Evolutionary conservation across 2,797 vertebrate genomes (phyloP), one percentile per base, ranked within the genome.

Genomic region (Uromys caudimaculatus): DNA sequence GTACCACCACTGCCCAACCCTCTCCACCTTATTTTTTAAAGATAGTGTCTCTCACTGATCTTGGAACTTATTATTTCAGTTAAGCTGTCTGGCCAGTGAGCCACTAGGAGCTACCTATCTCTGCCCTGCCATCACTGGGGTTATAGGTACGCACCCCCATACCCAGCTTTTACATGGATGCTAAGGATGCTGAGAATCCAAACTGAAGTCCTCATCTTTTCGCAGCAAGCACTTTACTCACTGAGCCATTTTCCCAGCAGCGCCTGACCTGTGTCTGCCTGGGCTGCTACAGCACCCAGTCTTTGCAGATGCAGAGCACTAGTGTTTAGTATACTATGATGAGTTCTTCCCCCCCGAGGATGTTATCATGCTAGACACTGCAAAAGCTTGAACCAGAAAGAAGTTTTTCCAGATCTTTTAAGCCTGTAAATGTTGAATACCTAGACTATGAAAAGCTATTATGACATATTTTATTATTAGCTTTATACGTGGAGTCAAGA

Each of bases 321-420:
- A 38, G 67, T 35, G 16, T n/a, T 64, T 52, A 41, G 9, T 29
- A 50, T 17, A 38, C 47, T 54, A 6, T 54, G 64, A 27, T 87
- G 35, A 17, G 64, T 27, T 60, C 71, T 24, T 17, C 12, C 41
- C 41, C 21, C 60, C 32, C 9, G 2, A 69, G 56, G 13, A 60
- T 21, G 4, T 50, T 67, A 44, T 10, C 29, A 21, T 11, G 71
- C 56, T 77, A 8, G 12, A 35, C 41, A 32, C 78, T 77, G n/a
- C 10, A 56, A 44, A 47, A 81, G 32, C 81, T 89, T 90, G 54
- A 81, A 44, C 69, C 38, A 1, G 50, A 91, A 78, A 17, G n/a
- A 17, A 29, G 81, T 60, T 79, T 89, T 79, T 77, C 60, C 69
- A 82, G 83, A 71, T 95, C 91, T 81, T 94, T 94, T n/a, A 73